A percentile compares a stretch with the other conserved stretches of the same genome.
phyloP scores from a whole-genome alignment of 30 jellyfish, hydroid and myxozoan species.

The Phacellophora camtschatica region DNA sequence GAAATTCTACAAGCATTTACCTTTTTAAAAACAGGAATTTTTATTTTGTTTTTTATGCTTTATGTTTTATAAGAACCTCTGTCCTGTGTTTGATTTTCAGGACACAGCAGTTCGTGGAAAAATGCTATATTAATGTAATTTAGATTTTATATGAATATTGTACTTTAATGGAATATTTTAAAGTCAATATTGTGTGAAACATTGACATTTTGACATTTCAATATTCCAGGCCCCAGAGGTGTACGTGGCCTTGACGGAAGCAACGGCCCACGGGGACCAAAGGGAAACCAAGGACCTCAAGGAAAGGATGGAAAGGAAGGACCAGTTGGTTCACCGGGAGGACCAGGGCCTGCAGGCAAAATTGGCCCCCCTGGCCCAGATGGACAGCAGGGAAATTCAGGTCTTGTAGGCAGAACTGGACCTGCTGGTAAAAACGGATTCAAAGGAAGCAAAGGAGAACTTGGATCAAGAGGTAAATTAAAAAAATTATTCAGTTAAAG shows the following conservation, averaged over 20 bases:
- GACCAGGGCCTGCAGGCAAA: background rate
- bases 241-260: background rate
- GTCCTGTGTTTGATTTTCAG: no score
- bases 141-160: no score
- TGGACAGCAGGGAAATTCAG: constrained; percentile 24
- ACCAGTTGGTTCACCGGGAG: constrained; percentile 32
- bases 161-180: background rate
- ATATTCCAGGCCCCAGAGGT: constrained; percentile 28
- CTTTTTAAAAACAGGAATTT: no score
- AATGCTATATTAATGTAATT: no score
- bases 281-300: constrained; percentile 49
- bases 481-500: no score
- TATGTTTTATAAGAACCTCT: no score
- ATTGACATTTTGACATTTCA: constrained; percentile 20
- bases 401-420: constrained; percentile 43
- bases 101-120: no score
- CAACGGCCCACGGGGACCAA: constrained; percentile 11
- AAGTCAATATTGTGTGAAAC: constrained; percentile 8
- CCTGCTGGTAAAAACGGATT: constrained; percentile 64
- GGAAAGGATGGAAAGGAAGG: constrained; percentile 70
- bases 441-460: constrained; percentile 67
- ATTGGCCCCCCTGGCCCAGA: constrained; percentile 13
- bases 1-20: no score
- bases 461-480: constrained; percentile 66
- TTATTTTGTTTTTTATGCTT: no score